A percentile compares a stretch with the other conserved stretches of the same genome.
Evolutionary conservation across 2,113 vertebrate species (phyloP).

Genomic region (Bos indicus): DNA sequence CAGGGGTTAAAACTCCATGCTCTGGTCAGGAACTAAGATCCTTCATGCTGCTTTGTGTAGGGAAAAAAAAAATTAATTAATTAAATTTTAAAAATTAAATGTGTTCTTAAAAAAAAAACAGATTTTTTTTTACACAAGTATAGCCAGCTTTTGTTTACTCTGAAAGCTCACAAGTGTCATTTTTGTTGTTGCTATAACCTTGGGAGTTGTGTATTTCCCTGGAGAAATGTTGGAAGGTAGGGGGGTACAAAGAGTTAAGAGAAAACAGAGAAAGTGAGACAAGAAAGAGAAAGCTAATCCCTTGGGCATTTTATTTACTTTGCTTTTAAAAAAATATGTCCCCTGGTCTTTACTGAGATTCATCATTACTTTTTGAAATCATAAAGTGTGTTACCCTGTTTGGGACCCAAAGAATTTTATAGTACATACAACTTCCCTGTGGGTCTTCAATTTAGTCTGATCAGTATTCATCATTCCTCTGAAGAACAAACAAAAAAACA

Average conservation of each 20-base stretch:
- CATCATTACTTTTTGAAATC: conserved; percentile 65
- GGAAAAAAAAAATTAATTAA: not conserved
- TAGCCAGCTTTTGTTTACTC: conserved; percentile 54
- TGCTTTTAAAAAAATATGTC: conserved; percentile 13
- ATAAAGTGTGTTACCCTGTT: conserved; percentile 56
- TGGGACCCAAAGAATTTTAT: conserved; percentile 58
- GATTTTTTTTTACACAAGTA: conserved; percentile 14
- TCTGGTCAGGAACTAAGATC: not conserved
- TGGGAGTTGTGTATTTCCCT: conserved; percentile 46
- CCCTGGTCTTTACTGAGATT: conserved; percentile 57
- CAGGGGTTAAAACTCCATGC: not conserved
- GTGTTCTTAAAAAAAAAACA: not conserved
- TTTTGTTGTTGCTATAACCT: conserved; percentile 57
- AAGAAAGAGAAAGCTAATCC: conserved; percentile 49
- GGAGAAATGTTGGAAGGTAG: conserved; percentile 44
- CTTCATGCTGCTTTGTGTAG: not conserved
- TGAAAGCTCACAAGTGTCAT: conserved; percentile 33
- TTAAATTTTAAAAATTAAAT: not conserved
- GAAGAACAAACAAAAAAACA: conserved; percentile 67
- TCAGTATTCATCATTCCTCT: conserved; percentile 65
- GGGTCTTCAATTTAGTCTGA: conserved; percentile 67
- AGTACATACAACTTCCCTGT: conserved; percentile 55
- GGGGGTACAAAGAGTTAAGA: conserved; percentile 42
- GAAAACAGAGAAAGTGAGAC: conserved; percentile 51
- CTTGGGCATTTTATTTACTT: conserved; percentile 64